Evolutionary conservation across 2,888 invertebrate species (phyloP), one percentile per base, ranked within the genome.

Genomic region (Eupithecia exiguata): DNA sequence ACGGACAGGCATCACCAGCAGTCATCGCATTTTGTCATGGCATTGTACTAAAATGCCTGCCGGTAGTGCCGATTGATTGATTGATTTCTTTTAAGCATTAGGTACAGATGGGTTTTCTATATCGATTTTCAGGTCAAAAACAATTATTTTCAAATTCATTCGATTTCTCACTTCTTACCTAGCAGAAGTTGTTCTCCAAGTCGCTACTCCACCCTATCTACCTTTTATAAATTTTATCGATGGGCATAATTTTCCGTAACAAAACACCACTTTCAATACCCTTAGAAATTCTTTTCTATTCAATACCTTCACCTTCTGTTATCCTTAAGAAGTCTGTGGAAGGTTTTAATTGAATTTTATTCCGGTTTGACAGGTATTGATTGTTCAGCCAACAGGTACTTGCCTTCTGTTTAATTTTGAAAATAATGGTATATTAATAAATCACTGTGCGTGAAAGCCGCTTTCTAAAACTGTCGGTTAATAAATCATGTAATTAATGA

Each of bases 361-460:
- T 89, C 85, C 84, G 80, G 88, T 89, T 90, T 90, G 91, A 90
- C 91, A 89, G 91, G 88, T 92, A 93, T 92, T 92, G 92, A 92
- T 92, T 88, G 89, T 84, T 82, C 82, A 84, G 86, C 84, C 83
- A 90, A 90, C 88, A 43, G 65, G 53, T 68, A 72, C 35, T 35
- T 35, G 18, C 63, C n/a, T 12, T 18, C 88, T 91, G 90, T 92
- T 91, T 91, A 86, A 89, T 89, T 89, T 87, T 81, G 85, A 87
- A 89, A 90, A 90, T 89, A 92, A 89, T 78, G 78, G 49, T 53
- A 69, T 84, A 85, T 87, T 91, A 89, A 92, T 92, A 91, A 93
- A 93, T 92, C 90, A 91, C 89, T 85, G 84, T 85, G 86, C 88
- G 85, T 88, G 87, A 90, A 91, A 88, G 88, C 85, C 82, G 85